Conservation (phyloP, 2,113 vertebrate genomes). For the Caranx ignobilis region DNA sequence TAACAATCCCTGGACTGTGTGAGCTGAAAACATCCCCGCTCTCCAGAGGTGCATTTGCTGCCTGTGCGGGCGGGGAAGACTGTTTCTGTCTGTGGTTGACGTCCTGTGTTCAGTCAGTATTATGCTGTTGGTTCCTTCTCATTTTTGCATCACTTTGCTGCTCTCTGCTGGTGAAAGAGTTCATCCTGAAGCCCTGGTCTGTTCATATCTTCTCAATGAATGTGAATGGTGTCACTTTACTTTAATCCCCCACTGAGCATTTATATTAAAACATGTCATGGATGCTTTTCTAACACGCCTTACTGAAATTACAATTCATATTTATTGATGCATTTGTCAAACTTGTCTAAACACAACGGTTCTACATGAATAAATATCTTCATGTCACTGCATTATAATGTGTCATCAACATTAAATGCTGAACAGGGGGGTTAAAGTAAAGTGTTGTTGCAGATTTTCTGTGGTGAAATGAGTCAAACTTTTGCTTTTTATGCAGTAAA, state of each 20-base stretch:
- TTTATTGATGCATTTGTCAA: background rate
- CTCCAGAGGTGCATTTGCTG: slow-evolving; percentile 26
- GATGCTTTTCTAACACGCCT: too few species aligned
- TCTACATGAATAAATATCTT: background rate
- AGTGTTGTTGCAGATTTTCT: background rate
- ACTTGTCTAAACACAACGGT: too few species aligned
- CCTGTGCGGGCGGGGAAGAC: slow-evolving; percentile 7
- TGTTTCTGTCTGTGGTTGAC: slow-evolving; percentile 20
- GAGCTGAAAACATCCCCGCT: slow-evolving; percentile 10
- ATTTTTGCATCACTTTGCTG: slow-evolving; percentile 47
- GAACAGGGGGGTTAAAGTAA: background rate
- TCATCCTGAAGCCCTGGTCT: background rate
- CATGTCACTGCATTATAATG: background rate
- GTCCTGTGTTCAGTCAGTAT: slow-evolving; percentile 25
- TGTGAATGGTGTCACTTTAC: background rate
- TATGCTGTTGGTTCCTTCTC: background rate
- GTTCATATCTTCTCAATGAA: background rate
- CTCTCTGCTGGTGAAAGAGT: slow-evolving; percentile 61
- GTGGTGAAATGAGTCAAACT: background rate
- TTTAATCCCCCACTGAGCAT: background rate
- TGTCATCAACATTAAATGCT: background rate
- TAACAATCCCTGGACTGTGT: slow-evolving; percentile 40
- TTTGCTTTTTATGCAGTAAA: background rate
- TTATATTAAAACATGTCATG: background rate
- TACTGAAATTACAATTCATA: background rate